A percentile compares a stretch with the other conserved stretches of the same genome.
phyloP scores from a whole-genome alignment of 2,797 vertebrate genomes.

The Syndactyla subalaris region DNA sequence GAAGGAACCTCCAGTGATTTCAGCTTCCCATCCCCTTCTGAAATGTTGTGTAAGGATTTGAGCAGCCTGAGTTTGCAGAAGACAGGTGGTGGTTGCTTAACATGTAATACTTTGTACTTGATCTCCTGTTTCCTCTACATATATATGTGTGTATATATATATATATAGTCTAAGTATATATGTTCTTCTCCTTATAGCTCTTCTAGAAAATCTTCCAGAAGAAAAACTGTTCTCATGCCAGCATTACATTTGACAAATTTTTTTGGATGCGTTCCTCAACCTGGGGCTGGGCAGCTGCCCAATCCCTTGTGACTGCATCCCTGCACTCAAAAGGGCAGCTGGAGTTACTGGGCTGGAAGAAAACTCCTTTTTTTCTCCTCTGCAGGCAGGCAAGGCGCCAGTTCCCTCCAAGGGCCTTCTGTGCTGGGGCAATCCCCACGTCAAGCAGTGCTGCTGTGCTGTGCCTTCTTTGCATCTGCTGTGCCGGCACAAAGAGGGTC shows the following conservation, averaged over 20 bases:
- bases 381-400: not conserved
- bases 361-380: not conserved
- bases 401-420: not conserved
- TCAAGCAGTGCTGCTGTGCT: not conserved
- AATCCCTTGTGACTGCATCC: not conserved
- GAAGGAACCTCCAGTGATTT: not conserved
- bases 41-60: not conserved
- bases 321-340: not conserved
- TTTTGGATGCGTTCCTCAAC: not conserved
- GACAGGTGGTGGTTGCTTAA: not conserved
- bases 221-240: not conserved
- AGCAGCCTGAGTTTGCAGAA: not conserved
- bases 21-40: not conserved
- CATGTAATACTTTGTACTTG: not conserved
- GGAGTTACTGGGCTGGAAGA: not conserved
- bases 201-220: not conserved
- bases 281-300: not conserved
- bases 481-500: not conserved
- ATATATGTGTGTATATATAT: not conserved
- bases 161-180: not conserved
- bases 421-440: not conserved
- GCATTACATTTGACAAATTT: not conserved
- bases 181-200: not conserved
- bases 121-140: not conserved
- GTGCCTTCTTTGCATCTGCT: not conserved